These are phyloP conservation scores for Tadarida brasiliensis DNA, from an alignment of 2,797 vertebrate species.

Conservation along the genomic window DNA sequence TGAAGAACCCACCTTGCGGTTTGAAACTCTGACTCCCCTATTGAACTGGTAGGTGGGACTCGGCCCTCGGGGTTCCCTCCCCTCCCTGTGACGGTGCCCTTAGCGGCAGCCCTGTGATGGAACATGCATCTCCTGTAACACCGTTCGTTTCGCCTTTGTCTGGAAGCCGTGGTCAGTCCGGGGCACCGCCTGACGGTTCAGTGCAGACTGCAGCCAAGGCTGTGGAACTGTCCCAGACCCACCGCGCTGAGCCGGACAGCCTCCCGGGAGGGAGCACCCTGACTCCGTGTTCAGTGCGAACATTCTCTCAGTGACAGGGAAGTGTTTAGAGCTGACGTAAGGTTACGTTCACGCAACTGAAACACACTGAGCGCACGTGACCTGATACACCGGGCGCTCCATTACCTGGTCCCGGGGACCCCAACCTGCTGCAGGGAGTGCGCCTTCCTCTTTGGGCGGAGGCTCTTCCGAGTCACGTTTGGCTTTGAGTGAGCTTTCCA, in stretches of 20 bases:
- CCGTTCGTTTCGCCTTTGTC: neutral
- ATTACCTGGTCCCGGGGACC: slow-evolving; percentile 67
- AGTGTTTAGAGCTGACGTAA: too few species aligned
- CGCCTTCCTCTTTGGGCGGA: slow-evolving; percentile 34
- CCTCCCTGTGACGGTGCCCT: neutral
- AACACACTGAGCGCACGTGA: slow-evolving; percentile 54
- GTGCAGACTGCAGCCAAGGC: neutral
- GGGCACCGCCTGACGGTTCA: neutral
- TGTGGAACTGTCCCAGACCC: neutral
- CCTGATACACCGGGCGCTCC: slow-evolving; percentile 40
- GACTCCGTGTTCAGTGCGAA: neutral
- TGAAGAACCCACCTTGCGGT: neutral
- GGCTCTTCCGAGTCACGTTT: slow-evolving; percentile 35
- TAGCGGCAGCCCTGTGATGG: accelerated
- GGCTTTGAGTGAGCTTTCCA: slow-evolving; percentile 62
- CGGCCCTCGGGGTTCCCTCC: neutral
- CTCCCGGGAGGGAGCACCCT: neutral
- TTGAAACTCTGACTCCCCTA: neutral
- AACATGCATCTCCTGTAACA: neutral
- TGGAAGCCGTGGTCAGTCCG: neutral
- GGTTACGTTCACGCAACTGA: slow-evolving; percentile 52
- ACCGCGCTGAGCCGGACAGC: neutral
- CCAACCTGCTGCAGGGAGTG: slow-evolving; percentile 39
- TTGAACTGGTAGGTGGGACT: too few species aligned
- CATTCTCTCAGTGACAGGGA: slow-evolving; percentile 44